phyloP scores from a whole-genome alignment of 2,797 vertebrate species.

The Squalus acanthias region DNA sequence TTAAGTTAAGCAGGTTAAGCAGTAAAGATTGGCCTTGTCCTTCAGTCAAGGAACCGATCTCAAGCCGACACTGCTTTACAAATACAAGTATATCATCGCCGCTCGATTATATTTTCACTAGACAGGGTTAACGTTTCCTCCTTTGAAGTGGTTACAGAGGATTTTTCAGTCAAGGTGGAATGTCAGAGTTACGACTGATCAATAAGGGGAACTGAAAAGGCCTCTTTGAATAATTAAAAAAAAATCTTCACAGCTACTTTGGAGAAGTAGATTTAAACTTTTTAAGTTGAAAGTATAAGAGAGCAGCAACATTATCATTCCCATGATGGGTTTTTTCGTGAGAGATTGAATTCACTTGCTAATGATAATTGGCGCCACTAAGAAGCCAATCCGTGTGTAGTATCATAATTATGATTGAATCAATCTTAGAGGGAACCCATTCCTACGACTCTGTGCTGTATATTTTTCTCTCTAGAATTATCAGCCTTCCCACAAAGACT shows the following conservation, averaged over 20 bases:
- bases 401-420: neutral
- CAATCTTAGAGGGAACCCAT: neutral
- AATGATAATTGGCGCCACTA: neutral
- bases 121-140: neutral
- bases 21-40: too few relatives aligned
- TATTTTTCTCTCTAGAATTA: neutral
- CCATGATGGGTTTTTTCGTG: neutral
- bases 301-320: neutral
- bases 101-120: neutral
- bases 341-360: neutral
- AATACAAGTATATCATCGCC: too few relatives aligned
- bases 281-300: neutral
- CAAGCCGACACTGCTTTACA: too few relatives aligned
- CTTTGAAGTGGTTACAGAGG: neutral
- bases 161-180: neutral
- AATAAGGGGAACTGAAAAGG: neutral
- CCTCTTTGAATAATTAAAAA: neutral
- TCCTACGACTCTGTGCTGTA: neutral
- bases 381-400: neutral
- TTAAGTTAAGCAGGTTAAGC: too few relatives aligned
- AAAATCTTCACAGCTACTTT: neutral
- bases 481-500: neutral
- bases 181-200: neutral
- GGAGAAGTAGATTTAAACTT: neutral
- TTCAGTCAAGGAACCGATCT: too few relatives aligned